Conservation (phyloP, 2,113 vertebrate species). For the Nothocercus nigrocapillus region DNA sequence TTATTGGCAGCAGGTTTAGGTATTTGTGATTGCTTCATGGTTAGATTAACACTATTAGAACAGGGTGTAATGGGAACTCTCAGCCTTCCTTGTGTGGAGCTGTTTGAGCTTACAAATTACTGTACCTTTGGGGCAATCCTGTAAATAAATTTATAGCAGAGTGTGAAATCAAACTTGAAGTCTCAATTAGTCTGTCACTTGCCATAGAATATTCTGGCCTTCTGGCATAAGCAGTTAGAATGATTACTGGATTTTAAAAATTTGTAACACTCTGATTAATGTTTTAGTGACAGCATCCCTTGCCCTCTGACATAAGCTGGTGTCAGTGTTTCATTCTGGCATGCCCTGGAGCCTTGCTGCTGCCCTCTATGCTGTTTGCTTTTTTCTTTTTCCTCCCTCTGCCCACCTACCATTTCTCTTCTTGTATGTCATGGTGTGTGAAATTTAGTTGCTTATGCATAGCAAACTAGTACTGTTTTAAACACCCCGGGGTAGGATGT, state of each 20-base stretch:
- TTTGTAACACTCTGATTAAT: background rate
- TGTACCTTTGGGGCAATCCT: slow-evolving; percentile 7
- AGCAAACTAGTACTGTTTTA: background rate
- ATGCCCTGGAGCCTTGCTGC: background rate
- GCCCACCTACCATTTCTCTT: background rate
- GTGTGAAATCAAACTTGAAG: slow-evolving; percentile 43
- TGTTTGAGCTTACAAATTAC: slow-evolving; percentile 23
- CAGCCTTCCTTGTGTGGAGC: slow-evolving; percentile 9
- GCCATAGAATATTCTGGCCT: slow-evolving; percentile 8
- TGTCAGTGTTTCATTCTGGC: background rate
- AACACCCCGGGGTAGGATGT: rapidly evolving
- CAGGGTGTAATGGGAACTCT: background rate
- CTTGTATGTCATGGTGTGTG: background rate
- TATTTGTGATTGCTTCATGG: background rate
- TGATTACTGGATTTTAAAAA: background rate
- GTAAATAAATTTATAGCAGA: background rate
- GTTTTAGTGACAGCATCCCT: background rate
- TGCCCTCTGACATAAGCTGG: background rate
- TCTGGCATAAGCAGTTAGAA: background rate
- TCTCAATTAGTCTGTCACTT: slow-evolving; percentile 39
- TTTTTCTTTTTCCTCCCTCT: background rate
- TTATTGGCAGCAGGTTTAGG: background rate
- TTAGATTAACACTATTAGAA: slow-evolving; percentile 14
- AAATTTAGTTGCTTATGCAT: background rate
- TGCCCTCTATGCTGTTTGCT: background rate